Evolutionary conservation across 2,888 invertebrate genomes (phyloP).

Genomic region (Lamellibrachia columna): DNA sequence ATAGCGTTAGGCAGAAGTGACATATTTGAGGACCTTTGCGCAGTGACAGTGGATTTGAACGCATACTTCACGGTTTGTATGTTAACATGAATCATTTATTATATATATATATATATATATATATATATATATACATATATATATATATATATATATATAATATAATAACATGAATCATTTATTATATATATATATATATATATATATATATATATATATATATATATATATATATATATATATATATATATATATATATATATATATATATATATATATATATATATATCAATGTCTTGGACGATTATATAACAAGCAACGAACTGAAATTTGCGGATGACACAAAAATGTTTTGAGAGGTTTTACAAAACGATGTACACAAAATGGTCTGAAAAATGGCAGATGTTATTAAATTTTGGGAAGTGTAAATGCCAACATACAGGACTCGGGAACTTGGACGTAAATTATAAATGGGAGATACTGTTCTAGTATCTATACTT

Average conservation of each 20-base stretch:
- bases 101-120: not conserved
- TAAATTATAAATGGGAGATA: no score
- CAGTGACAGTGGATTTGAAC: not conserved
- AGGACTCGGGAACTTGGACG: no score
- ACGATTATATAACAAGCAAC: not conserved
- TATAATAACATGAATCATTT: no score
- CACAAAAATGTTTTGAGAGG: no score
- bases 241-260: not conserved
- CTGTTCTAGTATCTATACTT: no score
- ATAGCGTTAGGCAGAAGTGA: not conserved
- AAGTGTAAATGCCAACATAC: no score
- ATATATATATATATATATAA: not conserved
- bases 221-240: not conserved
- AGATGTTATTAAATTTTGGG: no score
- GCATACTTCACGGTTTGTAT: not conserved
- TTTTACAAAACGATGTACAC: no score
- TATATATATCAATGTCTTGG: not conserved
- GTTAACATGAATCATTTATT: not conserved
- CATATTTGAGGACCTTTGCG: not conserved
- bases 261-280: not conserved
- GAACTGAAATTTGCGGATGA: no score
- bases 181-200: not conserved
- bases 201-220: not conserved
- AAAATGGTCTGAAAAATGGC: no score
- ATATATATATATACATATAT: not conserved